These are phyloP conservation scores for Lepidurus couesii DNA, from an alignment of 1,140 invertebrate genomes.

Conservation along the genomic window DNA sequence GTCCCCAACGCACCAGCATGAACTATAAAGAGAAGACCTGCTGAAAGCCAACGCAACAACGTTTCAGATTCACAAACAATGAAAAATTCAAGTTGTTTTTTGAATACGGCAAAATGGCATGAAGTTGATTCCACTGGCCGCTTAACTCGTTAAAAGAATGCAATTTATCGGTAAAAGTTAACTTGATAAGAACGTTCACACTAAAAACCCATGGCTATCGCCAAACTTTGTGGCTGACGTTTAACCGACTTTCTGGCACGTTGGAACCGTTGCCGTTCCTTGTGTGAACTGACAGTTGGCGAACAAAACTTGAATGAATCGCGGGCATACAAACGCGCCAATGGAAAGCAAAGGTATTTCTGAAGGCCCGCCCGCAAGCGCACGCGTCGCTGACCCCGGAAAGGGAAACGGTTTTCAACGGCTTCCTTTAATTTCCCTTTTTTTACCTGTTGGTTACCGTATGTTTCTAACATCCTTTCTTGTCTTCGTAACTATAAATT, in stretches of 20 bases:
- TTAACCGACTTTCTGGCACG: slow-evolving; percentile 12
- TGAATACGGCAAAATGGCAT: too few species aligned
- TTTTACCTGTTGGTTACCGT: neutral
- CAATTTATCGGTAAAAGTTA: neutral
- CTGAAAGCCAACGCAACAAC: neutral
- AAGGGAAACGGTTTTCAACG: slow-evolving; percentile 19
- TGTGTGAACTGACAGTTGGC: slow-evolving; percentile 17
- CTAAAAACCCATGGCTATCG: neutral
- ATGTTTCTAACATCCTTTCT: neutral
- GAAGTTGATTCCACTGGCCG: too few species aligned
- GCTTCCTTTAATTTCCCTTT: slow-evolving; percentile 11
- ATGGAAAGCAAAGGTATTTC: neutral
- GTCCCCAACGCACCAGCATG: neutral
- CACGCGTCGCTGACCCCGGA: neutral
- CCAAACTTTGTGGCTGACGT: neutral
- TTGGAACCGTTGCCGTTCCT: slow-evolving; percentile 9
- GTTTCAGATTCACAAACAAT: neutral
- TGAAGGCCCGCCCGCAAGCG: neutral
- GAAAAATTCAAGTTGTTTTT: neutral
- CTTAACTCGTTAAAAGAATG: neutral
- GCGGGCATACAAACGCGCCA: slow-evolving; percentile 1
- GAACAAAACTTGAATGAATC: slow-evolving; percentile 3
- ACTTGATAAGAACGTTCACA: neutral
- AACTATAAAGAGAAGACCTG: neutral
- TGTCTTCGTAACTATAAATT: neutral